phyloP scores from a whole-genome alignment of 2,888 invertebrate species.

The Dyspetes luteomarginatus region DNA sequence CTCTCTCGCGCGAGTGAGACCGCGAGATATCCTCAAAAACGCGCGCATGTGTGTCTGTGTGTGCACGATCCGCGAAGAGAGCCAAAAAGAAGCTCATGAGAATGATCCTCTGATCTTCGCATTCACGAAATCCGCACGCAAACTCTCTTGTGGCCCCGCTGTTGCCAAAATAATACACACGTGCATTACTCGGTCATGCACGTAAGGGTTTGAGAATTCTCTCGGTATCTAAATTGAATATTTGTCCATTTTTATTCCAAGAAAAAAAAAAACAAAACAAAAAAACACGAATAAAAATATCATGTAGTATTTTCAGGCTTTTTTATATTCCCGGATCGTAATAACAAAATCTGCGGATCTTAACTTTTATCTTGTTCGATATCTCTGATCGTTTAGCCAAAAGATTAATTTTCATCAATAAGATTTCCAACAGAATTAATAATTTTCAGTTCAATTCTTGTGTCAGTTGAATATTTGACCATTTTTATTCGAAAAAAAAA shows the following conservation, averaged over 20 bases:
- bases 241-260: not conserved
- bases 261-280: not conserved
- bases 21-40: not conserved
- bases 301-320: too few relatives aligned
- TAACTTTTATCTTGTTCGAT: not conserved
- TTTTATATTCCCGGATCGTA: not conserved
- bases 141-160: too few relatives aligned
- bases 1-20: conserved; percentile 40
- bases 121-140: conserved; percentile 62
- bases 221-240: conserved; percentile 23
- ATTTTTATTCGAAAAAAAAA: conserved; percentile 4
- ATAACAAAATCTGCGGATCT: not conserved
- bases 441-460: too few relatives aligned
- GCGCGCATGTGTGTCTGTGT: too few relatives aligned
- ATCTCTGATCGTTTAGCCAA: not conserved
- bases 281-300: too few relatives aligned
- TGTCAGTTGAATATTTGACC: too few relatives aligned
- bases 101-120: conserved; percentile 77
- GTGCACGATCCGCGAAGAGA: not conserved
- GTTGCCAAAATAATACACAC: too few relatives aligned
- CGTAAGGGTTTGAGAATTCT: conserved; percentile 34
- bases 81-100: conserved; percentile 21
- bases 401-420: not conserved
- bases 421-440: too few relatives aligned
- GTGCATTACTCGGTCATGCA: not conserved